phyloP scores from a whole-genome alignment of 2,113 vertebrate genomes.

The Notarius quadriscutis region DNA sequence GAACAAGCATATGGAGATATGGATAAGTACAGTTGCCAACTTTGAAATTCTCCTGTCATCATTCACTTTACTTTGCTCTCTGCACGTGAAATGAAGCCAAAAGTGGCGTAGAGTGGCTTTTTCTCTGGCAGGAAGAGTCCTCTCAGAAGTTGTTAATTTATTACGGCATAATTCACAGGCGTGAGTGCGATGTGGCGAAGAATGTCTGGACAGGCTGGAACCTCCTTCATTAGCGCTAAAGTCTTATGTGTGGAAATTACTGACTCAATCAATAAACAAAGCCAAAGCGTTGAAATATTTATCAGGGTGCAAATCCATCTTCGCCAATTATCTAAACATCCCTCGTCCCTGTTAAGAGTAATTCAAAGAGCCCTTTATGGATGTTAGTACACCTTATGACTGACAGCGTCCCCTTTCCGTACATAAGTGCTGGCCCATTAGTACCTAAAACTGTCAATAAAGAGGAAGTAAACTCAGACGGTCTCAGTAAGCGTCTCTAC shows the following conservation, averaged over 20 bases:
- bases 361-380: constrained; percentile 78
- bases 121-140: constrained; percentile 63
- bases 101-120: constrained; percentile 41
- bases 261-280: constrained; percentile 82
- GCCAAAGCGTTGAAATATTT: constrained; percentile 84
- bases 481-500: constrained; percentile 36
- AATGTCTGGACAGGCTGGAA: constrained; percentile 80
- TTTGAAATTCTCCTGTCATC: constrained; percentile 33
- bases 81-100: constrained; percentile 51
- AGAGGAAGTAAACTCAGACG: constrained; percentile 61
- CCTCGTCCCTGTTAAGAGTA: constrained; percentile 79
- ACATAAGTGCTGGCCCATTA: constrained; percentile 78
- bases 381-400: constrained; percentile 79
- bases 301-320: constrained; percentile 76
- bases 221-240: constrained; percentile 78
- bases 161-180: constrained; percentile 75
- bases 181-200: constrained; percentile 74
- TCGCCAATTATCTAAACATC: constrained; percentile 76
- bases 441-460: constrained; percentile 72
- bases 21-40: constrained; percentile 18
- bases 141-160: constrained; percentile 77
- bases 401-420: constrained; percentile 74
- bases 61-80: constrained; percentile 55
- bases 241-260: constrained; percentile 80
- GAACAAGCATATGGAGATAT: constrained; percentile 18